phyloP scores from a whole-genome alignment of 2,888 invertebrate species.

The Anodontia alba region DNA sequence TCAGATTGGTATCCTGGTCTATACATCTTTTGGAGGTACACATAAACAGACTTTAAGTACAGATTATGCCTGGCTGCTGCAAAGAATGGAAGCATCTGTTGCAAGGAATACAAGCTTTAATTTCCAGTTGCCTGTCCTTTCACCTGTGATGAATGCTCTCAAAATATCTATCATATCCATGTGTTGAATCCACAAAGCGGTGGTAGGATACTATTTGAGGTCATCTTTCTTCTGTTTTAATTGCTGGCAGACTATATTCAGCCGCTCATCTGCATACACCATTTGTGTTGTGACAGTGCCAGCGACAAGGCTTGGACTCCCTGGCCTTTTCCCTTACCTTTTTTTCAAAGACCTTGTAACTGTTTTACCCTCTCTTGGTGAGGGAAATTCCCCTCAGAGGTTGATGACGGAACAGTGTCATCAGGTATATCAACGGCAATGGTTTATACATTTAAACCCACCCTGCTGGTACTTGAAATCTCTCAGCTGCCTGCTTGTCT shows the following conservation, averaged over 20 bases:
- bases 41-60: not conserved
- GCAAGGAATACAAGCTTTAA: not conserved
- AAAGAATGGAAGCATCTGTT: not conserved
- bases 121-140: not conserved
- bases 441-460: not conserved
- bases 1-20: not conserved
- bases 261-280: not conserved
- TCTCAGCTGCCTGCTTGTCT: not conserved
- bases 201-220: conserved; percentile 14
- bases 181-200: conserved; percentile 50
- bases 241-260: not conserved
- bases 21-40: not conserved
- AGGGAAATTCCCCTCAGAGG: not conserved
- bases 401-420: not conserved
- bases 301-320: not conserved
- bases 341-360: not conserved
- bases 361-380: not conserved
- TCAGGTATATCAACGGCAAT: not conserved
- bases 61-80: conserved; percentile 14
- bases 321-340: too few species aligned
- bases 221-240: not conserved
- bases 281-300: not conserved
- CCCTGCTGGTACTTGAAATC: not conserved
- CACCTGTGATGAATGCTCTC: not conserved
- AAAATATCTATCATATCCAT: conserved; percentile 49